Base-by-base conservation (phyloP, 1,140 invertebrate genomes). In the Drosophila fuyamai region DNA sequence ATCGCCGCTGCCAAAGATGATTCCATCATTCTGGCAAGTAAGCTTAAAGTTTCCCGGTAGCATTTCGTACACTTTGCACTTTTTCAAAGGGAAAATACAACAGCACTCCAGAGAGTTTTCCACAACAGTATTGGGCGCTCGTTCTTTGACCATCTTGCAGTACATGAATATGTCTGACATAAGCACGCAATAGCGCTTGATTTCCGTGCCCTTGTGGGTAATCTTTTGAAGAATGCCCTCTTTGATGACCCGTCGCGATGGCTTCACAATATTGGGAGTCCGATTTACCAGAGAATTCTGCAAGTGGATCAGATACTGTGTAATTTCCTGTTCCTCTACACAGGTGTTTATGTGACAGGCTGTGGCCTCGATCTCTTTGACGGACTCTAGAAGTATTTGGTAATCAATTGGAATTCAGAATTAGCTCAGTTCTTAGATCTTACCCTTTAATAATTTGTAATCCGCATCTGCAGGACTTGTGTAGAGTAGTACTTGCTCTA, bases 191-290 rank as follows among this genome's bases (percentile, higher is more conserved):
- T 93, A 94, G 4, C 93, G 86, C 70, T 93, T 93, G 29, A 93
- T 90, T 56, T 92, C 90, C 6, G 68, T 93, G 9, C 93, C 93
- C 79, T 93, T 93, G 40, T 93, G 92, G 0, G 93, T 93, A 56
- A 96, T 95, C 93, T 96, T 95, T 88, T 95, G 94, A 1, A 97
- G 92, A 23, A 94, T 90, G 12, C 96, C 96, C 92, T 96, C 95
- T 79, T 95, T 96, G 41, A 96, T 94, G 48, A 96, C 93, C 60
- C 94, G 94, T 32, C 96, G 93, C 4, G 91, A 95, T 35, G 96
- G 96, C 68, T 94, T 94, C 0, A 96, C 93, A 43, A 97, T 94
- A 76, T 94, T 94, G 4, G 94, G 94, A 36, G 94, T 94, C 5
- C 93, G 88, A 76, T 94, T 93, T 43, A 93, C 67, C 50, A 96